A percentile compares a stretch with the other conserved stretches of the same genome.
phyloP scores from a whole-genome alignment of 2,888 invertebrate species.

The Drosophila siamana region DNA sequence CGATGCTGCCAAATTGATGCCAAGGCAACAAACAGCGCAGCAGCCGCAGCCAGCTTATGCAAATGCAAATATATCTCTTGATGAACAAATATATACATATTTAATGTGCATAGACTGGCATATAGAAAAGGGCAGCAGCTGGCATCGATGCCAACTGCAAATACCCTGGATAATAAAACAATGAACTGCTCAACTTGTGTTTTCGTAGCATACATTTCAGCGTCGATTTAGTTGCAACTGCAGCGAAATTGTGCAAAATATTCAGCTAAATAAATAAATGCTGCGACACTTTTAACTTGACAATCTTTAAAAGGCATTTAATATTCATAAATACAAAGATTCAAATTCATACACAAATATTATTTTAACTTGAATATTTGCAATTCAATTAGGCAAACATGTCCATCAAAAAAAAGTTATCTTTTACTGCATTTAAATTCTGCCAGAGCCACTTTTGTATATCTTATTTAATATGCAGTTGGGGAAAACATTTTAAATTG shows the following conservation, averaged over 20 bases:
- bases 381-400: too few species aligned
- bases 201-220: background rate
- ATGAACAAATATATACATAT: constrained; percentile 25
- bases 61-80: constrained; percentile 49
- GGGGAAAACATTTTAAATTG: too few species aligned
- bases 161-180: constrained; percentile 6
- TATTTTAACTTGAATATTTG: too few species aligned
- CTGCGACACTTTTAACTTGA: too few species aligned
- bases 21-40: constrained; percentile 58
- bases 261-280: background rate
- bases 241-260: background rate
- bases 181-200: background rate
- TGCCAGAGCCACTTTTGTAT: too few species aligned
- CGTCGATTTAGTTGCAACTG: background rate
- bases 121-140: background rate
- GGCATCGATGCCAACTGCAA: background rate
- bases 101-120: constrained; percentile 3
- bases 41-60: constrained; percentile 37
- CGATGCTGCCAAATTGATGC: constrained; percentile 71
- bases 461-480: too few species aligned
- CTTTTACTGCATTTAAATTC: too few species aligned
- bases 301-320: too few species aligned
- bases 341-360: too few species aligned
- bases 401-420: too few species aligned
- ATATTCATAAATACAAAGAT: too few species aligned